Base-by-base conservation (phyloP, 2,113 vertebrate species). In the Eleginops maclovinus region DNA sequence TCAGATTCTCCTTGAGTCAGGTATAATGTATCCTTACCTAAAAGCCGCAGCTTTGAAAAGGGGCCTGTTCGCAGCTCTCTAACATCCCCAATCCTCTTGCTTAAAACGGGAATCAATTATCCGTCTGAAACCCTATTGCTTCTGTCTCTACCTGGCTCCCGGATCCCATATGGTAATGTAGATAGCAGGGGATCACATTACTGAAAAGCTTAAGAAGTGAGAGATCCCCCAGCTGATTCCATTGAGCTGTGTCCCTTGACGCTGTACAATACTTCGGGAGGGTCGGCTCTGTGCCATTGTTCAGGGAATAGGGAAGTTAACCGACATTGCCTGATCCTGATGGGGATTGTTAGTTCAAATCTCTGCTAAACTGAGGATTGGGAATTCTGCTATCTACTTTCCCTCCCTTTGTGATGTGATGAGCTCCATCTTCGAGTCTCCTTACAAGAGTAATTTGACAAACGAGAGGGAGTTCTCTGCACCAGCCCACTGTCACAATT, bases 321-420 rank as follows among this genome's bases (percentile, higher is more conserved):
- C 74, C 72, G 85, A 87, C 86, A 79, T 79, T 47, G 66, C 66
- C 50, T 31, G 61, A 75, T 61, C 79, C 82, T 87, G 63, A 71
- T 87, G 90, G 88, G 89, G 90, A 87, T 87, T 89, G 86, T 82
- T 89, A 88, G 86, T 86, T 92, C 75, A 92, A 92, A 93, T 90
- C 87, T 86, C 79, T 78, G 82, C 88, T 93, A 93, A 94, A 92
- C 81, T 84, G 87, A 81, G 72, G 64, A 77, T 68, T 72, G 90
- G 89, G 92, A 89, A 87, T 86, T 86, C 46, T 69, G 68, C 81
- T 88, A 83, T 93, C 86, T 89, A 59, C 44, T 77, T 82, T 70
- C 76, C 72, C 50, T 77, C 47, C 61, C 75, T 90, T 92, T 91
- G 85, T 93, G 82, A 82, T 88, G 83, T 79, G 87, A 92, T 88